These are phyloP conservation scores for Etheostoma spectabile DNA, from an alignment of 2,113 vertebrate species.

Conservation along the genomic window DNA sequence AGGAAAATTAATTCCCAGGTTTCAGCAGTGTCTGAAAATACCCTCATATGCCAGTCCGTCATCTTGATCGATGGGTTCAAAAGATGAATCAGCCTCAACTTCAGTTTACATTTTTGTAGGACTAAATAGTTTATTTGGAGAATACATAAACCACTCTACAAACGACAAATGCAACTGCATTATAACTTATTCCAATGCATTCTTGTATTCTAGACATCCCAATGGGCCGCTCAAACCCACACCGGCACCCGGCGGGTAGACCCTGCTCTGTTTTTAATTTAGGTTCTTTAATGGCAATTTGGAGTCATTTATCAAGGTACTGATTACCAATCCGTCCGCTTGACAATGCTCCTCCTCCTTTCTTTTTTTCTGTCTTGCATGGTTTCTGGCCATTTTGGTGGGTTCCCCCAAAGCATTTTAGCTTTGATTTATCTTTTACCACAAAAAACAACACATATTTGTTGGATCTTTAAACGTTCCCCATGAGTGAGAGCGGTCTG, in stretches of 20 bases:
- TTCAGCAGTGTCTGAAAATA: slow-evolving; percentile 32
- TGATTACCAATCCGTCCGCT: slow-evolving; percentile 77
- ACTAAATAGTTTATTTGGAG: slow-evolving; percentile 1
- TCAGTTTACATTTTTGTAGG: slow-evolving; percentile 23
- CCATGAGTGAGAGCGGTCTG: slow-evolving; percentile 83
- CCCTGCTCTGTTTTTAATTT: slow-evolving; percentile 93
- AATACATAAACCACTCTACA: neutral
- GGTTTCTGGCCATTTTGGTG: slow-evolving; percentile 64
- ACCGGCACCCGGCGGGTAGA: slow-evolving; percentile 92
- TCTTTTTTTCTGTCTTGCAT: slow-evolving; percentile 80
- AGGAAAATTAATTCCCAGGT: slow-evolving; percentile 26
- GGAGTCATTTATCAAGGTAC: slow-evolving; percentile 97
- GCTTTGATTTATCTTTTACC: slow-evolving; percentile 47
- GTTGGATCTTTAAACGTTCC: slow-evolving; percentile 69
- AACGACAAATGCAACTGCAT: slow-evolving; percentile 14
- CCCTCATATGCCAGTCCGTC: slow-evolving; percentile 16
- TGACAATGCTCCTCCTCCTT: slow-evolving; percentile 75
- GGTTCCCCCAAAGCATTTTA: slow-evolving; percentile 63
- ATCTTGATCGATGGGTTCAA: slow-evolving; percentile 29
- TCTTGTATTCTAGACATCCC: slow-evolving; percentile 93
- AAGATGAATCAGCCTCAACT: slow-evolving; percentile 14
- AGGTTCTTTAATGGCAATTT: slow-evolving; percentile 98
- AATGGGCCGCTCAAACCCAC: slow-evolving; percentile 91
- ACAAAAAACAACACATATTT: slow-evolving; percentile 74
- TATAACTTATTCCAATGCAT: slow-evolving; percentile 61